Evolutionary conservation across 2,113 vertebrate species (phyloP).

Genomic region (Erythrocercus mccallii): DNA sequence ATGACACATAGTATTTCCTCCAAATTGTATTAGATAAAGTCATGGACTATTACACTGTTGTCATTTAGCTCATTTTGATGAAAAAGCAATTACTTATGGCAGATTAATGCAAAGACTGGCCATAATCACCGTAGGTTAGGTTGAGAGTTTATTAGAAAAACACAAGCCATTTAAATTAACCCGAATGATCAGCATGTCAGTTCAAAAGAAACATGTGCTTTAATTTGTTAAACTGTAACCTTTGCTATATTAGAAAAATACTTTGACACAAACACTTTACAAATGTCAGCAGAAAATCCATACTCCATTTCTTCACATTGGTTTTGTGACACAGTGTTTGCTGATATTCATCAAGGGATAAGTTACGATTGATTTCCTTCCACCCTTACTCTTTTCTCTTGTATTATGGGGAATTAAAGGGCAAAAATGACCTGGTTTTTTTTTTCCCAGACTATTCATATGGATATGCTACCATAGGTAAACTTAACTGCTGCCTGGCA

Average conservation of each 20-base stretch:
- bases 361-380: slow-evolving; percentile 78
- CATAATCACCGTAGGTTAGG: slow-evolving; percentile 9
- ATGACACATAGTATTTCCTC: not conserved
- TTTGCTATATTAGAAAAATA: slow-evolving; percentile 79
- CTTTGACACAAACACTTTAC: slow-evolving; percentile 80
- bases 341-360: slow-evolving; percentile 77
- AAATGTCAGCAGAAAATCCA: slow-evolving; percentile 84
- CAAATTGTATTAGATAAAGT: slow-evolving; percentile 14
- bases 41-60: slow-evolving; percentile 22
- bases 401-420: slow-evolving; percentile 71
- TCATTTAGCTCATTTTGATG: slow-evolving; percentile 28
- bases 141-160: slow-evolving; percentile 61
- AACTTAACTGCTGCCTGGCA: slow-evolving; percentile 30
- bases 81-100: slow-evolving; percentile 31
- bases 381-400: slow-evolving; percentile 62
- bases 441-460: slow-evolving; percentile 25
- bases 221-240: slow-evolving; percentile 79
- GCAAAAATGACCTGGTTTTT: slow-evolving; percentile 47
- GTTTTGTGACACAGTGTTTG: slow-evolving; percentile 79
- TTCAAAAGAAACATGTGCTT: slow-evolving; percentile 75
- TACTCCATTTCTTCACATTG: slow-evolving; percentile 80
- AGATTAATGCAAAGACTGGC: slow-evolving; percentile 36
- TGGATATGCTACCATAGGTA: slow-evolving; percentile 49
- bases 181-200: slow-evolving; percentile 51
- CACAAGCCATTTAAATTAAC: slow-evolving; percentile 69